phyloP scores from a whole-genome alignment of 2,888 invertebrate genomes.

The Cinara cedri region DNA sequence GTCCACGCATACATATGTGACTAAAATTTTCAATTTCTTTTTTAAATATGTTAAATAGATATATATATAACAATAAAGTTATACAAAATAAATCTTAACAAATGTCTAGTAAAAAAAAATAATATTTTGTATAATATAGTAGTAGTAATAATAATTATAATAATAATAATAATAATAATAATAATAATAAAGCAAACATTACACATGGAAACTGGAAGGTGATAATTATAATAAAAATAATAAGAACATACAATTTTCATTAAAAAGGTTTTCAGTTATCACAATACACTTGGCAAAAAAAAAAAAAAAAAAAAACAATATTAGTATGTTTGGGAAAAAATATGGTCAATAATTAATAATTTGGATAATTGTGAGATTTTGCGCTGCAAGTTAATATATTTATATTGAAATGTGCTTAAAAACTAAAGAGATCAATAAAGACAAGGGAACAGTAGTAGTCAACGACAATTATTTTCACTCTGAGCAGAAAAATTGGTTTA shows the following conservation, averaged over 20 bases:
- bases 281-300: conserved; percentile 51
- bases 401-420: conserved; percentile 41
- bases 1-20: background rate
- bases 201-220: conserved; percentile 52
- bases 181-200: conserved; percentile 48
- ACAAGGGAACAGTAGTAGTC: conserved; percentile 27
- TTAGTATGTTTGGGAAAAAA: background rate
- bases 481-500: conserved; percentile 16
- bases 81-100: conserved; percentile 36
- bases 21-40: background rate
- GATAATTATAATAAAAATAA: conserved; percentile 21
- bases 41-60: conserved; percentile 5
- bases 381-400: background rate
- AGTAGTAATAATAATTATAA: background rate
- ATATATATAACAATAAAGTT: conserved; percentile 11
- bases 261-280: conserved; percentile 45
- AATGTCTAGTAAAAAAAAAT: conserved; percentile 41
- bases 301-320: conserved; percentile 26
- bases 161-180: conserved; percentile 6
- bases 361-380: conserved; percentile 11
- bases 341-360: conserved; percentile 4
- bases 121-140: no score
- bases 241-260: conserved; percentile 41
- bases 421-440: conserved; percentile 55
- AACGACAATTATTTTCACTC: conserved; percentile 25